A percentile compares a stretch with the other conserved stretches of the same genome.
Conservation (phyloP, 1,140 invertebrate genomes). For the Wiebesia pumilae region DNA sequence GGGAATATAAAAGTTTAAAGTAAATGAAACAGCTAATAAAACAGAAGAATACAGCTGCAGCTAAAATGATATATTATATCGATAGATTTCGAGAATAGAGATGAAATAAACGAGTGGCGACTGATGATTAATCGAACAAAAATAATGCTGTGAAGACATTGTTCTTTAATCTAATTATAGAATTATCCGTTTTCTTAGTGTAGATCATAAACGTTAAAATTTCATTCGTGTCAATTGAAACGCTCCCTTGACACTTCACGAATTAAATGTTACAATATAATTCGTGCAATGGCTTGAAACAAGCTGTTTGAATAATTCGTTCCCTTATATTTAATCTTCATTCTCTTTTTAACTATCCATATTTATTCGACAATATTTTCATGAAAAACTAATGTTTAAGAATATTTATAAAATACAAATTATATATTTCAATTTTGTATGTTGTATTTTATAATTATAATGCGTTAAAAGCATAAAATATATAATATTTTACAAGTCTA, state of each 20-base stretch:
- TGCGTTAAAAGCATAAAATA: no score
- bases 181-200: background rate
- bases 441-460: no score
- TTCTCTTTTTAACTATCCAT: background rate
- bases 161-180: background rate
- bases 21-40: background rate
- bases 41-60: slow-evolving; percentile 12
- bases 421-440: background rate
- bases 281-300: background rate
- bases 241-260: background rate
- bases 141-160: slow-evolving; percentile 1
- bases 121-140: background rate
- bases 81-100: slow-evolving; percentile 32
- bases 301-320: slow-evolving; percentile 16
- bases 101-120: slow-evolving; percentile 3
- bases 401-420: slow-evolving; percentile 29
- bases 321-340: background rate
- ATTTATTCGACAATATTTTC: background rate
- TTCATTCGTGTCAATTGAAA: background rate
- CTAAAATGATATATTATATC: slow-evolving; percentile 19
- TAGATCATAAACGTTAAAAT: background rate
- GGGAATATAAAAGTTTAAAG: background rate
- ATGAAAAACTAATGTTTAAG: background rate
- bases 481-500: no score
- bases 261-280: background rate